Conservation (phyloP, 92 coral and sea anemone genomes). For the Phenganax subtilis region DNA sequence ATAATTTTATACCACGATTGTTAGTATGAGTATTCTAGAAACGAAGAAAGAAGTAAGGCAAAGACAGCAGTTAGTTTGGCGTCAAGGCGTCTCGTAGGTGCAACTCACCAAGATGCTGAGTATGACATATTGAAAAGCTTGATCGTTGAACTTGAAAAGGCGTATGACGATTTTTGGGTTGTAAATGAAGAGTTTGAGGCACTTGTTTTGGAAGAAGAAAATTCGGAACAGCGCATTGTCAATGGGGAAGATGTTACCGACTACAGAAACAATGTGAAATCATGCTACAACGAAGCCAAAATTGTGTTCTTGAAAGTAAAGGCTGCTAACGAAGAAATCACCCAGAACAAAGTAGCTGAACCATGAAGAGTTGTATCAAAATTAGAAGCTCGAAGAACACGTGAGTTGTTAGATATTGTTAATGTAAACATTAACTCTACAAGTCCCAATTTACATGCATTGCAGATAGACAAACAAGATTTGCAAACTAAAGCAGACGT, state of each 20-base stretch:
- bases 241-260: conserved; percentile 48
- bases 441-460: background rate
- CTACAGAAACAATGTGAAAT: conserved; percentile 44
- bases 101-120: conserved; percentile 44
- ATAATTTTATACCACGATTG: no score
- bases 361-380: background rate
- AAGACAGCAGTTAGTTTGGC: conserved; percentile 41
- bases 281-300: conserved; percentile 48
- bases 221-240: conserved; percentile 52
- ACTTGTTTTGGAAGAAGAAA: conserved; percentile 44
- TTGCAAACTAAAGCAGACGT: background rate
- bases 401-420: background rate
- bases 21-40: conserved; percentile 37
- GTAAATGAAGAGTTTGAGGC: conserved; percentile 51
- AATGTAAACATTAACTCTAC: background rate
- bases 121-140: conserved; percentile 43
- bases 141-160: conserved; percentile 50
- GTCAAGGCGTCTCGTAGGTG: conserved; percentile 45
- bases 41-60: conserved; percentile 58
- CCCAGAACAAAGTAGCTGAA: background rate
- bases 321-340: background rate
- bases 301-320: conserved; percentile 31
- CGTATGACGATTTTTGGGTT: conserved; percentile 52
- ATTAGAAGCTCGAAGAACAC: background rate
- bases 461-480: conserved; percentile 16